Conservation (phyloP, 1,140 invertebrate species). For the Drosophila ercepeae region DNA sequence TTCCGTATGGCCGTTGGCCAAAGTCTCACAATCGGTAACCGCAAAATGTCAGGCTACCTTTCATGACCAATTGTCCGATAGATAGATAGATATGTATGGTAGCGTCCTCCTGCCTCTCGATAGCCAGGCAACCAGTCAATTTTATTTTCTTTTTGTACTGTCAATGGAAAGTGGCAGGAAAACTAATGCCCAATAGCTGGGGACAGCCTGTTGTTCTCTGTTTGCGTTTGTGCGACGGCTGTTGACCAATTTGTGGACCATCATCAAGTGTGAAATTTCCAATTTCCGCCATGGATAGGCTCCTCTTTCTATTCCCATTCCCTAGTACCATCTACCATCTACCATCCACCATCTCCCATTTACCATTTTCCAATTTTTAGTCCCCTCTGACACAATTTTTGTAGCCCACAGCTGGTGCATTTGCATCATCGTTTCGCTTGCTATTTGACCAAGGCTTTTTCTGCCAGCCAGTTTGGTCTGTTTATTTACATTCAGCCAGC, state of each 20-base stretch:
- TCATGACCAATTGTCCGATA: constrained; percentile 30
- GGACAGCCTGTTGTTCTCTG: constrained; percentile 45
- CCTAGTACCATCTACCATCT: background rate
- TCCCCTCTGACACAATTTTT: background rate
- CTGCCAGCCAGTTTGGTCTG: constrained; percentile 10
- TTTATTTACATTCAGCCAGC: constrained; percentile 33
- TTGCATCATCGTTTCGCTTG: constrained; percentile 50
- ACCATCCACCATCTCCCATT: background rate
- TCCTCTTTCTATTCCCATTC: background rate
- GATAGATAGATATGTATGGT: constrained; percentile 1
- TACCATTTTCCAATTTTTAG: background rate
- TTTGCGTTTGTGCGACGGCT: constrained; percentile 41
- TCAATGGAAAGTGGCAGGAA: constrained; percentile 22
- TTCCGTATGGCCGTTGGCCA: constrained; percentile 38
- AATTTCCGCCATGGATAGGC: constrained; percentile 64
- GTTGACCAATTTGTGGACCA: constrained; percentile 79
- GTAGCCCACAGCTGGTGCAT: constrained; percentile 34
- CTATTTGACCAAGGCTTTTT: constrained; percentile 55
- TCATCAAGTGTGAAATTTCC: constrained; percentile 80
- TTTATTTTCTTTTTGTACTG: constrained; percentile 75
- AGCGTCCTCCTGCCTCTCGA: constrained; percentile 4
- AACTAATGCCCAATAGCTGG: constrained; percentile 57
- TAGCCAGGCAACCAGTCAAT: constrained; percentile 44
- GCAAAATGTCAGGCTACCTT: constrained; percentile 72
- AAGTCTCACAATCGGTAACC: constrained; percentile 64